Percentiles rank a stretch among this genome's conserved stretches.
Evolutionary conservation across 1,140 invertebrate genomes (phyloP).

Genomic region (Drosophila obscura): DNA sequence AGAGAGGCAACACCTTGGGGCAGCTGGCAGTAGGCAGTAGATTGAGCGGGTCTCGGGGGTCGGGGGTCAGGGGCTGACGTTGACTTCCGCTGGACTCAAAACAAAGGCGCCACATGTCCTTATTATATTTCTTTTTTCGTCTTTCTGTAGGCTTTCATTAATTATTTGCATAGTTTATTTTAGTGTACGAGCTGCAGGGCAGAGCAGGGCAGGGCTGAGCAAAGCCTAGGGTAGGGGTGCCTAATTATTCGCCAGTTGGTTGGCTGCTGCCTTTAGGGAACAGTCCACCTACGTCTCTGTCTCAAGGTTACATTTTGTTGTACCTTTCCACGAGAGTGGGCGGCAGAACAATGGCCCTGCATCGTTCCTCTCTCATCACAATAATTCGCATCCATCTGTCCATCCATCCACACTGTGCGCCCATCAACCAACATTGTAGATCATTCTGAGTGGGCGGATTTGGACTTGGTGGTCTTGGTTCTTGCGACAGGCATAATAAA

Average conservation of each 20-base stretch:
- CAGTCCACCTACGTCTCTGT: slow-evolving; percentile 20
- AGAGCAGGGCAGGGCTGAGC: no score
- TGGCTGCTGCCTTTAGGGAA: slow-evolving; percentile 10
- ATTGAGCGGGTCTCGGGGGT: no score
- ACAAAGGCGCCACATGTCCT: slow-evolving; percentile 67
- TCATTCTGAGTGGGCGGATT: slow-evolving; percentile 51
- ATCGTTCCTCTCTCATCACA: slow-evolving; percentile 31
- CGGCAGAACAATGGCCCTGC: slow-evolving; percentile 22
- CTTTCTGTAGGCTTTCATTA: slow-evolving; percentile 44
- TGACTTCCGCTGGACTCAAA: slow-evolving; percentile 55
- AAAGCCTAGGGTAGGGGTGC: slow-evolving; percentile 7
- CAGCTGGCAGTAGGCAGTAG: slow-evolving; percentile 3
- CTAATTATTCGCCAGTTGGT: slow-evolving; percentile 65
- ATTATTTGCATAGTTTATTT: slow-evolving; percentile 72
- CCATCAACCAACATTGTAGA: slow-evolving; percentile 55
- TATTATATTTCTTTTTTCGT: slow-evolving; percentile 44
- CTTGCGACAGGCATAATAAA: slow-evolving; percentile 49
- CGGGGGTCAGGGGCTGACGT: slow-evolving; percentile 17
- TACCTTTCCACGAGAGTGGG: slow-evolving; percentile 19
- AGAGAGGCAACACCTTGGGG: slow-evolving; percentile 40
- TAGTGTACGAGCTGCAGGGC: slow-evolving; percentile 19
- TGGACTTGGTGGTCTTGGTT: slow-evolving; percentile 38
- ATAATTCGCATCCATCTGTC: slow-evolving; percentile 52
- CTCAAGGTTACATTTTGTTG: slow-evolving; percentile 53
- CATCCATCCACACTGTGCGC: slow-evolving; percentile 54